phyloP scores from a whole-genome alignment of 2,797 vertebrate species.

The Lutjanus campechanus region DNA sequence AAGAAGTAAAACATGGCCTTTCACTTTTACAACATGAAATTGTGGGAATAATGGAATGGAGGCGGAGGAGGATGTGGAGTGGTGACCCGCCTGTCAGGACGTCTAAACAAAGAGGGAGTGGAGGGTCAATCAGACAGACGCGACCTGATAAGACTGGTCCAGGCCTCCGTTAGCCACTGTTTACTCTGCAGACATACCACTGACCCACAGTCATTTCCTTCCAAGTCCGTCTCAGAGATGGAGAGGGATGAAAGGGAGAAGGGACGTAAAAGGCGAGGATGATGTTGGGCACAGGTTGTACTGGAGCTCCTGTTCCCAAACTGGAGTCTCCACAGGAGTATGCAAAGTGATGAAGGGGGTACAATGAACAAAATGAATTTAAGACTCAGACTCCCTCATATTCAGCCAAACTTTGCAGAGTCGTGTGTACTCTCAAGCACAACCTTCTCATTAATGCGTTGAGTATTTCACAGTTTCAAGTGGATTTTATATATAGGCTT shows the following conservation, averaged over 20 bases:
- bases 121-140: constrained; percentile 79
- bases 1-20: constrained; percentile 83
- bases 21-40: constrained; percentile 83
- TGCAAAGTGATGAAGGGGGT: too few relatives aligned
- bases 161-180: constrained; percentile 79
- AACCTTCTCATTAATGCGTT: too few relatives aligned
- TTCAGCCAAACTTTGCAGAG: too few relatives aligned
- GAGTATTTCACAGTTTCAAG: too few relatives aligned
- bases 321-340: too few relatives aligned
- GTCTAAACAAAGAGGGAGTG: constrained; percentile 83
- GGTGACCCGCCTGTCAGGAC: constrained; percentile 78
- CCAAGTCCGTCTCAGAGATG: constrained; percentile 58
- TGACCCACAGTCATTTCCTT: constrained; percentile 83
- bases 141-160: constrained; percentile 80
- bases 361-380: too few relatives aligned
- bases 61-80: constrained; percentile 78
- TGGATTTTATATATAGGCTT: too few relatives aligned
- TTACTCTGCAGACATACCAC: constrained; percentile 84
- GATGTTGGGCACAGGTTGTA: constrained; percentile 20
- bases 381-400: too few relatives aligned
- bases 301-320: too few relatives aligned
- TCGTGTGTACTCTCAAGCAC: too few relatives aligned
- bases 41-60: constrained; percentile 79
- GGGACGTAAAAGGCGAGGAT: constrained; percentile 22
- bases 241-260: constrained; percentile 52